phyloP scores from a whole-genome alignment of 2,888 invertebrate species.

The Phlogophora meticulosa region DNA sequence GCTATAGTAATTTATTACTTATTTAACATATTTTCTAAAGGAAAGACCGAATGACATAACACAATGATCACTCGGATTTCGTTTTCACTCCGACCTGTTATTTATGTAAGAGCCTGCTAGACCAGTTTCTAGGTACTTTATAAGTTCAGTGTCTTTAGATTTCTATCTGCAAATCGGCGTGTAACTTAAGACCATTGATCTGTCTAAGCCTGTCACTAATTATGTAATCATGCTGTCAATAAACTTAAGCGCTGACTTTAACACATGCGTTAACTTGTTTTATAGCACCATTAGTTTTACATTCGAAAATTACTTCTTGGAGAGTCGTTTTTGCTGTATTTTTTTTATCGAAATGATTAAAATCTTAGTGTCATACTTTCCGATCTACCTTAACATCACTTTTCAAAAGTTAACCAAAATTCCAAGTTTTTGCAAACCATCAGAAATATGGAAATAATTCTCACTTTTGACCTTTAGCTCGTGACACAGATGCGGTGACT shows the following conservation, averaged over 20 bases:
- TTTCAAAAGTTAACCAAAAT: constrained; percentile 9
- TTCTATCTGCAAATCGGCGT: constrained; percentile 46
- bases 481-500: constrained; percentile 55
- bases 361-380: background rate
- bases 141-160: constrained; percentile 60
- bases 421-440: constrained; percentile 36
- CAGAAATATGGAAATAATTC: constrained; percentile 46
- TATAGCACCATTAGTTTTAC: constrained; percentile 1
- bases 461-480: constrained; percentile 57
- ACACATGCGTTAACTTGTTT: constrained; percentile 1
- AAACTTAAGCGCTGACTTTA: constrained; percentile 7
- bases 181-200: constrained; percentile 44
- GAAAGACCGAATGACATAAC: constrained; percentile 51
- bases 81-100: constrained; percentile 59
- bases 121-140: constrained; percentile 55
- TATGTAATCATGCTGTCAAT: constrained; percentile 29
- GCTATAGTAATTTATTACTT: background rate
- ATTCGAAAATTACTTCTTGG: background rate
- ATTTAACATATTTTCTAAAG: constrained; percentile 10
- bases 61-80: constrained; percentile 40
- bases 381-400: constrained; percentile 1
- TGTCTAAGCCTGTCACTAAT: constrained; percentile 32
- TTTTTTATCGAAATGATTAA: background rate
- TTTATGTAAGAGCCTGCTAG: constrained; percentile 58
- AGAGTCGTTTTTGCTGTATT: background rate